phyloP scores from a whole-genome alignment of 2,113 vertebrate species.

The Hystrix brachyura region DNA sequence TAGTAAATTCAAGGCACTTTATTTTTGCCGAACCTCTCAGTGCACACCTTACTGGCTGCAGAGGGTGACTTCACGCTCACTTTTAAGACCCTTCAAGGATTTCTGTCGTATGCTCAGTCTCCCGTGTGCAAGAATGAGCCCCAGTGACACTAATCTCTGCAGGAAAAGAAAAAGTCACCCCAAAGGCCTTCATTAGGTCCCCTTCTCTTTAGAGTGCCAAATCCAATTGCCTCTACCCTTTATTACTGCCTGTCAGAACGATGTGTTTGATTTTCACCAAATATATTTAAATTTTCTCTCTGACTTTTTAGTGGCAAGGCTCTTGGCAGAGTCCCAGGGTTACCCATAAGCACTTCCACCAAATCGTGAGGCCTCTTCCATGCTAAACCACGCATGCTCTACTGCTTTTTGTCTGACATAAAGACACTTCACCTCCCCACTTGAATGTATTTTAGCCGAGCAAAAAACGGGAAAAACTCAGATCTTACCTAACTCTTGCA shows the following conservation, averaged over 20 bases:
- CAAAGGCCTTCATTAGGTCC: constrained; percentile 74
- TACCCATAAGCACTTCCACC: neutral
- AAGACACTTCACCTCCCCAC: neutral
- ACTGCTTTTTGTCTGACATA: neutral
- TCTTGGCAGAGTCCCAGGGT: neutral
- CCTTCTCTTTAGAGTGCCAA: constrained; percentile 63
- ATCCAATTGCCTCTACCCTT: constrained; percentile 61
- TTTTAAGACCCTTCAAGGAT: constrained; percentile 36
- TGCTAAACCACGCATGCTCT: neutral
- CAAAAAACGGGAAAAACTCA: neutral
- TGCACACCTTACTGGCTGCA: neutral
- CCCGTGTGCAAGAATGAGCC: constrained; percentile 61
- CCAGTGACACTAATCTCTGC: constrained; percentile 78
- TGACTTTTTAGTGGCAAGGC: constrained; percentile 1
- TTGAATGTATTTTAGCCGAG: neutral
- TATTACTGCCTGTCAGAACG: constrained; percentile 41
- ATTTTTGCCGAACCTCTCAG: neutral
- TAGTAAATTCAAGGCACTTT: neutral
- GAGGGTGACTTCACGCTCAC: neutral
- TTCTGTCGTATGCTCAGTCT: constrained; percentile 72
- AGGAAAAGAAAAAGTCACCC: constrained; percentile 67
- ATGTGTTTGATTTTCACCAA: constrained; percentile 61
- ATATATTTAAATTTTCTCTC: constrained; percentile 46
- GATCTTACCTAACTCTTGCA: neutral
- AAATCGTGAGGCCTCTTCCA: neutral